Evolutionary conservation across 2,113 vertebrate genomes (phyloP), one percentile per base, ranked within the genome.

Genomic region (Myodes glareolus): DNA sequence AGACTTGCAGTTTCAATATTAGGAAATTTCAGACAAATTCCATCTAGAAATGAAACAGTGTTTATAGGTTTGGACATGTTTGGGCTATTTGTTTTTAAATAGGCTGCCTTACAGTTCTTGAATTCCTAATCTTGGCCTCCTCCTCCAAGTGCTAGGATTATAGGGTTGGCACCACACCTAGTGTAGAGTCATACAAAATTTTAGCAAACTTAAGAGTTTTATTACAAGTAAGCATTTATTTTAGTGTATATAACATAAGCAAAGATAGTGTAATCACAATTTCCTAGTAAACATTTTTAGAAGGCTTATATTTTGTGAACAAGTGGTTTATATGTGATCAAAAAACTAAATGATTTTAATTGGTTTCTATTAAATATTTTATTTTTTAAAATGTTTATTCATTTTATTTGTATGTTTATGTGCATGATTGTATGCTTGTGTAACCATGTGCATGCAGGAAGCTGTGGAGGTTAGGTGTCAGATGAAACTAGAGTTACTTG

Each of bases 241-340:
- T 65, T 75, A 58, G 75, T 81, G 45, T 9, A 89, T 52, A 42
- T 90, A 75, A 86, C 65, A 75, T 17, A 84, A 85, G 9, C 63
- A 80, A 81, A 87, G n/a, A 39, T 55, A 47, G 17, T 89, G n/a
- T 68, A 19, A 58, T 58, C 17, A 58, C 17, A 19, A 84, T 85
- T 92, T 88, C 29, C 47, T 63, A 77, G 47, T 88, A 92, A 42
- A 87, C n/a, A 70, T 67, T 68, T 94, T 85, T 63, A 88, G 61
- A 85, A 82, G 17, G 63, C 76, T 65, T 65, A 31, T 86, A 67
- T 86, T 67, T 86, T 86, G 16, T 86, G 61, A 86, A 19, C 61
- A 42, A 1, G 13, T 85, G 25, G 27, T 45, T 84, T 85, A 86
- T 86, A 86, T 85, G 27, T 13, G 12, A 52, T n/a, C 89, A 29